phyloP scores from a whole-genome alignment of 2,113 vertebrate species.

The Sardina pilchardus region DNA sequence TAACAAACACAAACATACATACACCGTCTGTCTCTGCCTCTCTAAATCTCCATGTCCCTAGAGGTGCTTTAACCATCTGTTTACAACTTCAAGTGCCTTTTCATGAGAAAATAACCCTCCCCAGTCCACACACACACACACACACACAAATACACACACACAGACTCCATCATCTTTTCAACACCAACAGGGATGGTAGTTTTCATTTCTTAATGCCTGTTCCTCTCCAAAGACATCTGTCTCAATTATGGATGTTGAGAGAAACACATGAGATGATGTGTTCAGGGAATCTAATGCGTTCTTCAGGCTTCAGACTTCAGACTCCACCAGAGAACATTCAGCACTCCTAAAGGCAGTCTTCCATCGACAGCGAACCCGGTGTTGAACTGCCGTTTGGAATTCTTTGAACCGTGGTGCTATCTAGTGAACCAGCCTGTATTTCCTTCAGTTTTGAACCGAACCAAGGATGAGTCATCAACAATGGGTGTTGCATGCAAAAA shows the following conservation, averaged over 20 bases:
- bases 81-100: neutral
- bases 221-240: neutral
- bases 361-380: too few relatives aligned
- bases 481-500: too few relatives aligned
- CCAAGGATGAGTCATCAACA: too few relatives aligned
- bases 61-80: neutral
- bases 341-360: too few relatives aligned
- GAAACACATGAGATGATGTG: neutral
- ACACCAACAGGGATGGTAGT: neutral
- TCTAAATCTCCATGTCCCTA: neutral
- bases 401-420: too few relatives aligned
- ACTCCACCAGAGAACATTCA: too few relatives aligned
- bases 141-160: neutral
- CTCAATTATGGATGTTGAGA: neutral
- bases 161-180: neutral
- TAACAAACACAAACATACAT: slow-evolving; percentile 3
- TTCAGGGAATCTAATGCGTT: neutral
- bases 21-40: neutral
- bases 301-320: neutral
- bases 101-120: neutral
- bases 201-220: neutral
- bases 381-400: too few relatives aligned
- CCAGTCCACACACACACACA: neutral
- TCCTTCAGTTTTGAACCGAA: too few relatives aligned
- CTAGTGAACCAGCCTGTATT: too few relatives aligned